Evolutionary conservation across 2,113 vertebrate genomes (phyloP).

Genomic region (Gorsachius goisagi): DNA sequence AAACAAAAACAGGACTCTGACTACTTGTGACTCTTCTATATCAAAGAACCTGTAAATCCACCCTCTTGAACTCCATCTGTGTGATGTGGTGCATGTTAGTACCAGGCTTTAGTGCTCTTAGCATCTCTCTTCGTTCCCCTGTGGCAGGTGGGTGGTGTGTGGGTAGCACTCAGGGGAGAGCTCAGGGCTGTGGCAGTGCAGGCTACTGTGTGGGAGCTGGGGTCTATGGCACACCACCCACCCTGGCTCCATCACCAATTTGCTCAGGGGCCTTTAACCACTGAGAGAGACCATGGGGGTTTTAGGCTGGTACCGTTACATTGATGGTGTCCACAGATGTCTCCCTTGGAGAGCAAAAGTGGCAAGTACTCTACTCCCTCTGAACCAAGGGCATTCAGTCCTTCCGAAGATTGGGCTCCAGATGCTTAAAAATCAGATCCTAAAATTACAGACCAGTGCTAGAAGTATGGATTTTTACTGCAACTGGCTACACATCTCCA

Average conservation of each 20-base stretch:
- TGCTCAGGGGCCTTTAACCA: not conserved
- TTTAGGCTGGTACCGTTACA: not conserved
- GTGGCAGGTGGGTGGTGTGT: not conserved
- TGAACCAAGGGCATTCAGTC: not conserved
- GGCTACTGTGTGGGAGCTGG: not conserved
- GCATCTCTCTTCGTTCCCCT: not conserved
- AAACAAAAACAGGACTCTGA: not conserved
- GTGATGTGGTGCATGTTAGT: not conserved
- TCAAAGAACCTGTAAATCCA: not conserved
- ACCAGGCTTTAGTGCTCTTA: not conserved
- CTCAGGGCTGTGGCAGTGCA: not conserved
- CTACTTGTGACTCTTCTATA: not conserved
- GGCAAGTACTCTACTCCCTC: not conserved
- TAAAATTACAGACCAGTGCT: not conserved
- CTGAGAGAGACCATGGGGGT: not conserved
- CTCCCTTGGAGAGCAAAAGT: not conserved
- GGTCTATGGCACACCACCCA: not conserved
- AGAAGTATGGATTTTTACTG: not conserved
- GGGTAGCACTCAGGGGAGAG: not conserved
- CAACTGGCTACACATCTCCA: not conserved
- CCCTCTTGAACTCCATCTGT: not conserved
- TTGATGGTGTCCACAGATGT: fast-evolving
- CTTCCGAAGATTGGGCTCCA: not conserved
- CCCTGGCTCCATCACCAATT: not conserved
- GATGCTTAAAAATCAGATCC: not conserved